phyloP scores from a whole-genome alignment of 2,113 vertebrate species.

The Gorsachius goisagi region DNA sequence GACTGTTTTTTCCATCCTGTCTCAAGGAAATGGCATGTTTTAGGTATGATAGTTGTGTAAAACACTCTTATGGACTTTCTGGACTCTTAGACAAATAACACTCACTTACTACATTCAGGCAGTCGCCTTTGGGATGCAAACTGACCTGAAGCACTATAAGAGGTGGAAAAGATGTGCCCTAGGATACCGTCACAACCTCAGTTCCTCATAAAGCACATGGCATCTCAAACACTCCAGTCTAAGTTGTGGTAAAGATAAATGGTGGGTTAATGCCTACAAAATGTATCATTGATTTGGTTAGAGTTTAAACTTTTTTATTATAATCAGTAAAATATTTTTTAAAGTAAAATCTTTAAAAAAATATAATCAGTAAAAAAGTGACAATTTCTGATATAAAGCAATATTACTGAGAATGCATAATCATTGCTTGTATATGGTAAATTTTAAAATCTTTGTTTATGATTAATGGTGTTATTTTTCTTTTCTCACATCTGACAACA shows the following conservation, averaged over 20 bases:
- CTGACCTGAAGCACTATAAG: background rate
- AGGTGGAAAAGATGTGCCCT: background rate
- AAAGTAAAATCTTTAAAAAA: too few relatives aligned
- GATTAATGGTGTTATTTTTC: background rate
- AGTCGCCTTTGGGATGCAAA: background rate
- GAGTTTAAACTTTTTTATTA: background rate
- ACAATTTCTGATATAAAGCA: background rate
- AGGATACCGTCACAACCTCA: background rate
- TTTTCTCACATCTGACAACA: slow-evolving; percentile 14
- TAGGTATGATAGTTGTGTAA: background rate
- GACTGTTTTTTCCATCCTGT: background rate
- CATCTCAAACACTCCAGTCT: background rate
- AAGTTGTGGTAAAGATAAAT: background rate
- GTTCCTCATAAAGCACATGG: background rate
- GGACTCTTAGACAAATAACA: background rate
- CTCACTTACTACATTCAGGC: background rate
- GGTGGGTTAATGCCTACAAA: background rate
- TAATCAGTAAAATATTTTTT: background rate
- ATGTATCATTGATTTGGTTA: background rate
- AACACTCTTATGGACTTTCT: background rate
- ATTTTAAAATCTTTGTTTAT: background rate
- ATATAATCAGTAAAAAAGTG: too few relatives aligned
- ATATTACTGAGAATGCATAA: background rate
- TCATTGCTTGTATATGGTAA: background rate
- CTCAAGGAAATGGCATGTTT: background rate